phyloP scores from a whole-genome alignment of 2,797 vertebrate species.

The Momotus momota region DNA sequence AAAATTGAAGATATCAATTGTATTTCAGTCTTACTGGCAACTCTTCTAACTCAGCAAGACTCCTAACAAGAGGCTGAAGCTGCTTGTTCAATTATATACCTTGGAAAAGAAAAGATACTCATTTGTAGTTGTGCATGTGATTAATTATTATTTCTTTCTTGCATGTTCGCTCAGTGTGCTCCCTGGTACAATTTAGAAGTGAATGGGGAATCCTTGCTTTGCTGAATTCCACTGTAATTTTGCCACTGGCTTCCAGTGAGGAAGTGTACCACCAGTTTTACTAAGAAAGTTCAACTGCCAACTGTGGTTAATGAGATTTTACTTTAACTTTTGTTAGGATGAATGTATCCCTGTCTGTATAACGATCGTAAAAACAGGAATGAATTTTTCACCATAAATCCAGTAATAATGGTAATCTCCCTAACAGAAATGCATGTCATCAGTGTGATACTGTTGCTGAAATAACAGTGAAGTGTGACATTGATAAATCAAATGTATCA shows the following conservation, averaged over 20 bases:
- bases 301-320: background rate
- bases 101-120: background rate
- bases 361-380: background rate
- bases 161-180: background rate
- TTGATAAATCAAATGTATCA: background rate
- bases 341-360: background rate
- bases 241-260: background rate
- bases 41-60: background rate
- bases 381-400: background rate
- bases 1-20: background rate
- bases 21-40: background rate
- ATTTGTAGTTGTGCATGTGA: fast-evolving
- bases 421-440: background rate
- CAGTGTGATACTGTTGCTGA: background rate
- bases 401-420: background rate
- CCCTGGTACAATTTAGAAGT: background rate
- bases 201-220: background rate
- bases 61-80: background rate
- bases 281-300: background rate
- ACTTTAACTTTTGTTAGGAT: background rate
- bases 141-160: background rate
- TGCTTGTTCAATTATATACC: background rate
- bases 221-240: background rate
- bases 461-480: background rate
- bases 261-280: background rate